Evolutionary conservation across 2,888 invertebrate genomes (phyloP).

Genomic region (Muscina levida): DNA sequence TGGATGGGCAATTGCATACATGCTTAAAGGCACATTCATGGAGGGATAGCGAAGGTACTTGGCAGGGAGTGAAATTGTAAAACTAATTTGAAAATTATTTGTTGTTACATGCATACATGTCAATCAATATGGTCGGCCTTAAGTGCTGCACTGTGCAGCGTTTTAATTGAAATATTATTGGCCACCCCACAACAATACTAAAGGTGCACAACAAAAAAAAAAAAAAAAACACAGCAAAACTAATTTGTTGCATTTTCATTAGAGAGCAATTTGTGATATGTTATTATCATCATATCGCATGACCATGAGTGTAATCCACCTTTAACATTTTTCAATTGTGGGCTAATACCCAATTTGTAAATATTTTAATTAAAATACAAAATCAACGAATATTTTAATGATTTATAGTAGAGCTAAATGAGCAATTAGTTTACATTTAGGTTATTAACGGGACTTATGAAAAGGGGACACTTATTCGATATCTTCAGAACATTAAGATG

Average conservation of each 20-base stretch:
- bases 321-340: too few relatives aligned
- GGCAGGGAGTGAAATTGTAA: constrained; percentile 49
- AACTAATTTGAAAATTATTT: constrained; percentile 66
- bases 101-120: constrained; percentile 41
- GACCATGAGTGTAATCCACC: too few relatives aligned
- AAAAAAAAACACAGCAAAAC: constrained; percentile 31
- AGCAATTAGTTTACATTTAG: too few relatives aligned
- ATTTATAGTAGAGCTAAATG: too few relatives aligned
- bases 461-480: too few relatives aligned
- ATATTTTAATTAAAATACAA: too few relatives aligned
- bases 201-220: background rate
- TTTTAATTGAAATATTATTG: constrained; percentile 38
- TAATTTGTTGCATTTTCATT: constrained; percentile 62
- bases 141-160: background rate
- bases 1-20: background rate
- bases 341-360: too few relatives aligned
- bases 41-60: background rate
- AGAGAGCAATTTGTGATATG: constrained; percentile 30
- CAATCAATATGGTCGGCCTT: background rate
- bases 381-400: too few relatives aligned
- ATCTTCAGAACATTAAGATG: too few relatives aligned
- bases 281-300: too few relatives aligned
- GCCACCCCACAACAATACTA: constrained; percentile 18
- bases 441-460: too few relatives aligned
- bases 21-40: constrained; percentile 6